Base-by-base conservation (phyloP, 35 echinoderm and acorn worm species). In the Apostichopus californicus region DNA sequence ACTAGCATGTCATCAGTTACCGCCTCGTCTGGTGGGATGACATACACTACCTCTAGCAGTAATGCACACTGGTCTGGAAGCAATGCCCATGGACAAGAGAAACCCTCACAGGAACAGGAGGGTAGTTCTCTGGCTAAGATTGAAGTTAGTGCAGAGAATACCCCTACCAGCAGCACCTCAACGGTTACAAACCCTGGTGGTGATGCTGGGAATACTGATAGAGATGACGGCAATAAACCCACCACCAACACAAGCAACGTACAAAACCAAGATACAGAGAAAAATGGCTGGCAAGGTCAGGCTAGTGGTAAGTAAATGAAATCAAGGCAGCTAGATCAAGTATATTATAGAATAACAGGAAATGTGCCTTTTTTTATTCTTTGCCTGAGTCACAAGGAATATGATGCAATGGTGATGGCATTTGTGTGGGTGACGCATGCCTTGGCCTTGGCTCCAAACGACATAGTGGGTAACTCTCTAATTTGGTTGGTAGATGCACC, bases 1-100 rank as follows among this genome's bases (percentile, higher is more conserved):
- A 85, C 57, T 58, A 59, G 81, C 81, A 58, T 85, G 15, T 89
- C 64, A 8, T 26, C 86, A 52, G 83, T 57, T 57, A 9, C 86
- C 72, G 58, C 86, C 63, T 72, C 86, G 18, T 89, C 86, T 5
- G 81, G 68, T 10, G 81, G 68, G 64, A 66, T 25, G 46, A 72
- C 86, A 60, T 89, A 72, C 63, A 89, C 86, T 89, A 89, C 86
- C 86, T 89, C 63, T 75, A 89, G 81, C 54, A 28, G 15, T 26
- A 89, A 34, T 54, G 17, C 61, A 10, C 61, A 52, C 57, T 87
- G 86, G 86, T 87, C 86, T 18, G 68, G 86, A 23, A 89, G 26
- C 86, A 72, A 89, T 24, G 24, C 86, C 57, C 57, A 87, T 10
- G 86, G 86, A 63, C 86, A 87, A 71, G 57, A 64, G 12, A 52